Base-by-base conservation (phyloP, 1,140 invertebrate genomes). In the Zaprionus capensis region DNA sequence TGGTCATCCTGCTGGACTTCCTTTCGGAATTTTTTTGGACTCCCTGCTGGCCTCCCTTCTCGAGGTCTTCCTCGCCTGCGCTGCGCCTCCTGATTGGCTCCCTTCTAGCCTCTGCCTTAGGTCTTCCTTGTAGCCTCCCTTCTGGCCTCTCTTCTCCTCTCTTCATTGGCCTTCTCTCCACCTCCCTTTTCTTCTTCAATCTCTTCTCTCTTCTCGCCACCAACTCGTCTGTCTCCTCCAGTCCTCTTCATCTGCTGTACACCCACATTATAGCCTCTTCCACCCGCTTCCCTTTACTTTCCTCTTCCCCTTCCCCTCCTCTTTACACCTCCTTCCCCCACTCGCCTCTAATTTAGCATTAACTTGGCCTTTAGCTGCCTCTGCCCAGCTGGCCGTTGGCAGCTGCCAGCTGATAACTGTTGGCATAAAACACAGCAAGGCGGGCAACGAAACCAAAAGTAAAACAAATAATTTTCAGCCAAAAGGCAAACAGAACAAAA, bases 391-490 rank as follows among this genome's bases (percentile, higher is more conserved):
- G 58, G 36, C 58, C 38, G 20, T 24, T 67, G 59, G 59, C 41
- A 70, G 63, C 36, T 65, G 22, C 51, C 51, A 63, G 58, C 72
- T 70, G 58, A 74, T 69, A 74, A 44, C 57, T 59, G 34, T 59
- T 34, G 41, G 46, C 62, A 65, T 51, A 55, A 55, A 65, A 41
- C 64, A 31, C 31, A 28, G 55, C 68, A 34, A 34, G 9, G 49
- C 26, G 41, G 57, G 49, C 20, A 56, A 80, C 51, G 80, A 90
- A 81, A 85, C 72, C 81, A 84, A 90, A 90, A 85, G 78, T 77
- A 81, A 72, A 65, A 62, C 72, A 88, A 88, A 90, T 84, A 87
- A 90, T 73, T 79, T 84, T 71, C 84, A 79, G 81, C 68, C 81
- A 77, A 51, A 56, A 41, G 17, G 36, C 63, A 76, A 76, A 71